phyloP scores from a whole-genome alignment of 1,140 invertebrate species.

The Brachionus sp. region DNA sequence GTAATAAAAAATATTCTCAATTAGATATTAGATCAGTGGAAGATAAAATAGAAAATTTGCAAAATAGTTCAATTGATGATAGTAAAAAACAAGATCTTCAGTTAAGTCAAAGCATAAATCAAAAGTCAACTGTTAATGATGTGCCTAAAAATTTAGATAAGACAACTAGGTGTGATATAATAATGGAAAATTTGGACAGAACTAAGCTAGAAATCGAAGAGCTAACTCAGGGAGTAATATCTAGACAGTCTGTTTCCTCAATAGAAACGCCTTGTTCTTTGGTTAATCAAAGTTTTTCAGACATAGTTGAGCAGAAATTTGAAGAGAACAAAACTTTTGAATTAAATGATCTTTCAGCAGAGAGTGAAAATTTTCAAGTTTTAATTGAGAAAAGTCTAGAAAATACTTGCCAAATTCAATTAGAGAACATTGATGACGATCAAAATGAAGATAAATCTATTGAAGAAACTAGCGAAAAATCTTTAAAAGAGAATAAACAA shows the following conservation, averaged over 20 bases:
- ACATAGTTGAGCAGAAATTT: not conserved
- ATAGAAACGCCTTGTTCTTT: not conserved
- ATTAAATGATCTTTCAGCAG: not conserved
- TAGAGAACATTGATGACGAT: no score
- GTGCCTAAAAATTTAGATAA: not conserved
- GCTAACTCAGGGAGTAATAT: not conserved
- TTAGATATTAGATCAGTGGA: not conserved
- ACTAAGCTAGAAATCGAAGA: constrained; percentile 8
- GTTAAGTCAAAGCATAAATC: not conserved
- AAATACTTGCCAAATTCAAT: no score
- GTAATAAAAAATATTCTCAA: not conserved
- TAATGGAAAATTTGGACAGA: constrained; percentile 26
- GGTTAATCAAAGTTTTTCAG: not conserved
- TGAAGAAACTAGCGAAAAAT: not conserved
- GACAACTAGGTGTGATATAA: not conserved
- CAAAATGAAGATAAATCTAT: not conserved
- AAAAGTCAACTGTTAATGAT: not conserved
- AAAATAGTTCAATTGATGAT: not conserved
- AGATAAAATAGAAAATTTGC: not conserved
- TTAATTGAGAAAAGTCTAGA: not conserved
- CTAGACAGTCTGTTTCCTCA: not conserved
- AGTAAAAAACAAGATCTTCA: not conserved
- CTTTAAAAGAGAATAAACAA: not conserved
- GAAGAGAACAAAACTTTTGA: not conserved
- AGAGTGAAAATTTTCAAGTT: not conserved